Evolutionary conservation across 1,140 invertebrate species (phyloP).

Genomic region (Temnothorax nylanderi): DNA sequence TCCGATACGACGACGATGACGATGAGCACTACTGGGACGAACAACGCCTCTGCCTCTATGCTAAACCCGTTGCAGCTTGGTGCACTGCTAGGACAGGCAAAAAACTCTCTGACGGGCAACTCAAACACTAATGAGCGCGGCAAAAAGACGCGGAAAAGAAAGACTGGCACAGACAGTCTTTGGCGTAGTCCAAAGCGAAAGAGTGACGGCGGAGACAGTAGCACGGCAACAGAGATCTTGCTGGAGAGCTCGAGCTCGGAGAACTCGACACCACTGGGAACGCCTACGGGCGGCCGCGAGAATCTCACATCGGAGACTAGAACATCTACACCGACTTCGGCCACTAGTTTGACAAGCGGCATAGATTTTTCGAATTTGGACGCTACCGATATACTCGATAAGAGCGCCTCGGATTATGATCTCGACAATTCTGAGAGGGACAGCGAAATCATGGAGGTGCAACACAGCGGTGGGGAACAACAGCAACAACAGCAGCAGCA

Average conservation of each 20-base stretch:
- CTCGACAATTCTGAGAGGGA: slow-evolving; percentile 84
- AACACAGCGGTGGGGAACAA: slow-evolving; percentile 71
- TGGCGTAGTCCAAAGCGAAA: slow-evolving; percentile 87
- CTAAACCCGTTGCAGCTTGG: slow-evolving; percentile 82
- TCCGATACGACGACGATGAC: slow-evolving; percentile 83
- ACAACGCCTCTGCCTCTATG: slow-evolving; percentile 33
- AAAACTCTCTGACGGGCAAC: slow-evolving; percentile 66
- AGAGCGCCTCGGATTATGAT: slow-evolving; percentile 86
- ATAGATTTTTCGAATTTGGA: slow-evolving; percentile 89
- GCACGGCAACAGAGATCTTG: slow-evolving; percentile 83
- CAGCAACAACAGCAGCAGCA: slow-evolving; percentile 74
- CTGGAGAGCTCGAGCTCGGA: slow-evolving; percentile 89
- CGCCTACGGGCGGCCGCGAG: slow-evolving; percentile 86
- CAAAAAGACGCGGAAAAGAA: slow-evolving; percentile 85
- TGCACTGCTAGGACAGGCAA: slow-evolving; percentile 79
- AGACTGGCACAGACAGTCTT: slow-evolving; percentile 82
- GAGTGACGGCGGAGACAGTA: slow-evolving; percentile 78
- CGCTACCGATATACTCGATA: slow-evolving; percentile 86
- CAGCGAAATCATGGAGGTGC: slow-evolving; percentile 85
- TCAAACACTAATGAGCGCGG: slow-evolving; percentile 70
- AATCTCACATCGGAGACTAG: slow-evolving; percentile 84
- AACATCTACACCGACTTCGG: slow-evolving; percentile 87
- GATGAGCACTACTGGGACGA: slow-evolving; percentile 64
- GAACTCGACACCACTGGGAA: slow-evolving; percentile 87
- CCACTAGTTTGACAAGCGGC: slow-evolving; percentile 87